These are phyloP conservation scores for Eumerus sabulonum DNA, from an alignment of 2,888 invertebrate species.

Conservation along the genomic window DNA sequence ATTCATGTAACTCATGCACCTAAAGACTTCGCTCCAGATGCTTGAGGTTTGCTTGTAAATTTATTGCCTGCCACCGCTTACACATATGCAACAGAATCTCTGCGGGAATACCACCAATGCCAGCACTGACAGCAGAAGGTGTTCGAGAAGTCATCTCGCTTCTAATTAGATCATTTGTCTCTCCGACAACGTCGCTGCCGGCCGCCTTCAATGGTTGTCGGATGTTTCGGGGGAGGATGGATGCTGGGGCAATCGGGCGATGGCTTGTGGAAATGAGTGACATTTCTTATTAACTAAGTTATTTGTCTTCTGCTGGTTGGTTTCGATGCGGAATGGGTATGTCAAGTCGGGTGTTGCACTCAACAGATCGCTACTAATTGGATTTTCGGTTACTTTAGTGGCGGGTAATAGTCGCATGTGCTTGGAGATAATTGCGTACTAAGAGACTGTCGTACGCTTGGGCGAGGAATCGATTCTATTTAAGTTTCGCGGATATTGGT, in stretches of 20 bases:
- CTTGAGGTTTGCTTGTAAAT: slow-evolving; percentile 42
- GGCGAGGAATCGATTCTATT: slow-evolving; percentile 20
- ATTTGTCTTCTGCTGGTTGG: slow-evolving; percentile 39
- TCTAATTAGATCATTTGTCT: slow-evolving; percentile 69
- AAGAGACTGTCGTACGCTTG: slow-evolving; percentile 32
- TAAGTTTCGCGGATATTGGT: neutral
- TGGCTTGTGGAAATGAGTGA: slow-evolving; percentile 53
- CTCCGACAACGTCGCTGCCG: neutral
- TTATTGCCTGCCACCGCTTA: slow-evolving; percentile 65
- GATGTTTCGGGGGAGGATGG: neutral
- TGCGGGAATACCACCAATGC: slow-evolving; percentile 18
- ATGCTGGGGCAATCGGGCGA: slow-evolving; percentile 14
- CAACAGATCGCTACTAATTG: slow-evolving; percentile 64
- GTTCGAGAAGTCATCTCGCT: slow-evolving; percentile 64
- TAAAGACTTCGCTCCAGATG: slow-evolving; percentile 49
- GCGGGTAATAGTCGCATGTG: slow-evolving; percentile 57
- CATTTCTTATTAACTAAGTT: slow-evolving; percentile 65
- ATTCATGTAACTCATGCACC: neutral
- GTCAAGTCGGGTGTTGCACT: slow-evolving; percentile 2
- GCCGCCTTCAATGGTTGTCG: neutral
- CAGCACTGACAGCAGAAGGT: slow-evolving; percentile 56
- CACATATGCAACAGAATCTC: neutral
- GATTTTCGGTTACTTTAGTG: slow-evolving; percentile 66
- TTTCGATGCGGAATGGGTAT: too few species aligned
- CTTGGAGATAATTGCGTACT: slow-evolving; percentile 38